Conservation (phyloP, 2,888 invertebrate genomes). For the Synergus itoensis region DNA sequence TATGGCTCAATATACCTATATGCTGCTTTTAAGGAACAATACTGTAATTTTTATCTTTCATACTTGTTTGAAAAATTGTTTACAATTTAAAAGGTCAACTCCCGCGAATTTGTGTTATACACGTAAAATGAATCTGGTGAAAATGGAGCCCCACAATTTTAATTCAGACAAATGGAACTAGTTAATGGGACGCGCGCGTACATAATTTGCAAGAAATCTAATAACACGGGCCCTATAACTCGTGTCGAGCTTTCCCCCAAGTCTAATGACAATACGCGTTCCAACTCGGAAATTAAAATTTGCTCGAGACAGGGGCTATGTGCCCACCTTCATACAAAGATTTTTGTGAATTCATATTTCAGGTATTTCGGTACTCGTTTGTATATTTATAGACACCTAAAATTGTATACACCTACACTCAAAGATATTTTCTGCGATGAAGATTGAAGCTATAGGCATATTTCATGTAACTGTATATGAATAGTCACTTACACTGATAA, state of each 20-base stretch:
- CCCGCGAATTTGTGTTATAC: background rate
- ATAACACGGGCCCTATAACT: conserved; percentile 66
- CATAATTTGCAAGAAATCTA: conserved; percentile 74
- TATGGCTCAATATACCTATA: background rate
- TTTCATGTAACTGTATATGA: background rate
- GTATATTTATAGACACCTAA: background rate
- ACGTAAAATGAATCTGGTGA: background rate
- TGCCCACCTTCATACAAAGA: conserved; percentile 30
- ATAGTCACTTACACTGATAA: conserved; percentile 16
- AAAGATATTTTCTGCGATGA: background rate
- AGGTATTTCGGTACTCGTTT: background rate
- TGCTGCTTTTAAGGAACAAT: too few species aligned
- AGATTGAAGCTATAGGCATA: background rate
- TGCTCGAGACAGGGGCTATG: conserved; percentile 55
- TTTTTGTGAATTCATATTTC: conserved; percentile 41
- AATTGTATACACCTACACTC: background rate
- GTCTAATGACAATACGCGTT: conserved; percentile 68
- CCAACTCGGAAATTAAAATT: conserved; percentile 68
- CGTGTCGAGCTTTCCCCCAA: conserved; percentile 53
- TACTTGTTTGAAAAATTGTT: background rate
- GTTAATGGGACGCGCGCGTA: conserved; percentile 70
- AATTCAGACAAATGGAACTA: conserved; percentile 72
- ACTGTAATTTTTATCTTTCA: background rate
- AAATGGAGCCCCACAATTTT: conserved; percentile 52
- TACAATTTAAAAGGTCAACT: background rate